Percentiles rank a stretch among this genome's conserved stretches.
phyloP scores from a whole-genome alignment of 2,113 vertebrate species.

The Heterocephalus glaber region DNA sequence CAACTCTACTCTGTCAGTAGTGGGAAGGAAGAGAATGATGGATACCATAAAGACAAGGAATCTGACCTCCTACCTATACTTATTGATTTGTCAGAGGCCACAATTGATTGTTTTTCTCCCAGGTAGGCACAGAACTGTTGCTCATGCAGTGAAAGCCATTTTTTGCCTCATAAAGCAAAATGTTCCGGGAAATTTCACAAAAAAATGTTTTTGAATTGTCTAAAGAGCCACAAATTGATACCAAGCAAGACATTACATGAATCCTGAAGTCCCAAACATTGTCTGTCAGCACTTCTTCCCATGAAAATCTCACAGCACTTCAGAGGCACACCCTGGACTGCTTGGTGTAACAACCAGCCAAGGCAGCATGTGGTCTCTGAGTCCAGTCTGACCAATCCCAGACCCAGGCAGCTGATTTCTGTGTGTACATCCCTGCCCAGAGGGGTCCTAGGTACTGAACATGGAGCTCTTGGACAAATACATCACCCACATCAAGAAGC shows the following conservation, averaged over 20 bases:
- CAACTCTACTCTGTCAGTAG: not conserved
- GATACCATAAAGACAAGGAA: not conserved
- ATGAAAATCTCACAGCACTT: not conserved
- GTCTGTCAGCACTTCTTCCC: not conserved
- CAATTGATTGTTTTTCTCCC: conserved; percentile 32
- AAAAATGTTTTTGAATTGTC: conserved; percentile 49
- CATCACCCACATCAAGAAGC: not conserved
- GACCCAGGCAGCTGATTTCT: not conserved
- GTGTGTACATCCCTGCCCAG: not conserved
- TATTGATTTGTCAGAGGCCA: conserved; percentile 42
- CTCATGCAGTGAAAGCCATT: not conserved
- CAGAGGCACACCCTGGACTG: not conserved
- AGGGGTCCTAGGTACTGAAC: not conserved
- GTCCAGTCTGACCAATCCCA: not conserved
- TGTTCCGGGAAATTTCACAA: conserved; percentile 55
- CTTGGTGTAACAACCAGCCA: not conserved
- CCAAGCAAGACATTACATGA: not conserved
- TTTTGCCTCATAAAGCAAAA: conserved; percentile 64
- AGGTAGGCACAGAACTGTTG: not conserved
- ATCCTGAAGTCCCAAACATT: conserved; percentile 1
- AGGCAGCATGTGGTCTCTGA: not conserved
- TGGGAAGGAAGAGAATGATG: not conserved
- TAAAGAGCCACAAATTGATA: conserved; percentile 51
- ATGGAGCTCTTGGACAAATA: not conserved
- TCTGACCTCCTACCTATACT: not conserved